Base-by-base conservation (phyloP, 2,888 invertebrate genomes). In the Chironomus tentans region DNA sequence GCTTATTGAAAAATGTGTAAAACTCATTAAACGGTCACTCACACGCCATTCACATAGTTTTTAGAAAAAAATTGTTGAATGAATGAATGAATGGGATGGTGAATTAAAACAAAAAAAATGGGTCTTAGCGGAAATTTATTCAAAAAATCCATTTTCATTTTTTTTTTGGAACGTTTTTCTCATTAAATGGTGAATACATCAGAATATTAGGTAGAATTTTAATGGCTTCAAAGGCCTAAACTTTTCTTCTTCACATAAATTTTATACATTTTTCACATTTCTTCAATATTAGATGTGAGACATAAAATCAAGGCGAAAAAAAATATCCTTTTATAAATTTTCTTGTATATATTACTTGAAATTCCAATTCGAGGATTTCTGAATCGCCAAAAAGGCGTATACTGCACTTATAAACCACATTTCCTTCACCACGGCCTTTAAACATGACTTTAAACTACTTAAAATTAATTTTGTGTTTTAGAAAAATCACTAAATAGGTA, bases 351-450 rank as follows among this genome's bases (percentile, higher is more conserved):
- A 80, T 84, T 84, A 92, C 92, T 89, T 94, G 94, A 87, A 94
- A 95, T 88, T 95, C 95, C 84, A 93, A 94, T 87, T 95, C 93
- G 82, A 95, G 87, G 81, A 95, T 91, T 87, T 95, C 95, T 79
- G 92, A 91, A 86, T 95, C 95, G 85, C 95, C 95, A 81, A 95
- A 87, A 79, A 95, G 88, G 81, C 95, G 89, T 80, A 96, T 92
- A 80, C 94, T 94, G 84, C 93, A 93, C 87, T 92, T 93, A 86
- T 91, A 91, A 85, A 90, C 90, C 85, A 91, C 88, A 84, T 88
- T 88, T 81, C 88, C 86, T 87, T 92, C 92, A 85, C 90, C 91
- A 85, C 91, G 91, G 82, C 87, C 88, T 82, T 85, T 87, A 80
- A 88, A 87, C 88, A 88, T 88, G 79, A 81, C 85, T 79, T 76